Percentiles rank a stretch among this genome's conserved stretches.
phyloP scores from a whole-genome alignment of 2,797 vertebrate species.

The Bryconaethiops microstoma region DNA sequence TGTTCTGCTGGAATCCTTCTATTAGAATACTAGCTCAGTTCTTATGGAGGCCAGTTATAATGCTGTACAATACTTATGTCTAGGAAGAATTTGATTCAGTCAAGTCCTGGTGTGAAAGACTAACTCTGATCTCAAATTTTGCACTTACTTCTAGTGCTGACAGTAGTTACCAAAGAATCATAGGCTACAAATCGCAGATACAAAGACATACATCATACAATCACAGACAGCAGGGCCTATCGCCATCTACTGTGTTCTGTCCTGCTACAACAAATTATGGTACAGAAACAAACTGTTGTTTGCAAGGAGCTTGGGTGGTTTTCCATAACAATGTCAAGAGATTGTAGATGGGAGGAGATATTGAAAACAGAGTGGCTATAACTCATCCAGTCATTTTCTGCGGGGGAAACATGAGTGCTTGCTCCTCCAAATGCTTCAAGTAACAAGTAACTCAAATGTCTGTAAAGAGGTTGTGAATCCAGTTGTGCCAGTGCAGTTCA shows the following conservation, averaged over 20 bases:
- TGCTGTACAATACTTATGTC: conserved; percentile 85
- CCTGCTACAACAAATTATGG: background rate
- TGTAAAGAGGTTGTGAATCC: no score
- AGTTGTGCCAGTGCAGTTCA: no score
- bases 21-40: conserved; percentile 82
- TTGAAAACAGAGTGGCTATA: background rate
- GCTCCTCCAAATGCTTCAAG: no score
- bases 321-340: background rate
- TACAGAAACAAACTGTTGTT: background rate
- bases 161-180: background rate
- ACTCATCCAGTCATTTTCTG: background rate
- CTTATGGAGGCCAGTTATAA: conserved; percentile 84
- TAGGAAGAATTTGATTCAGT: background rate
- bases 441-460: no score
- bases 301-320: background rate
- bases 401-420: background rate
- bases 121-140: background rate
- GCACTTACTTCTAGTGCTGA: no score
- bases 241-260: background rate
- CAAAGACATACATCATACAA: background rate
- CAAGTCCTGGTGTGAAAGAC: background rate
- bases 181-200: background rate
- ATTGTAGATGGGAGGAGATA: background rate
- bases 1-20: conserved; percentile 83
- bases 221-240: no score